Percentiles rank a stretch among this genome's conserved stretches.
Conservation (phyloP, 2,113 vertebrate species). For the Mus pahari region DNA sequence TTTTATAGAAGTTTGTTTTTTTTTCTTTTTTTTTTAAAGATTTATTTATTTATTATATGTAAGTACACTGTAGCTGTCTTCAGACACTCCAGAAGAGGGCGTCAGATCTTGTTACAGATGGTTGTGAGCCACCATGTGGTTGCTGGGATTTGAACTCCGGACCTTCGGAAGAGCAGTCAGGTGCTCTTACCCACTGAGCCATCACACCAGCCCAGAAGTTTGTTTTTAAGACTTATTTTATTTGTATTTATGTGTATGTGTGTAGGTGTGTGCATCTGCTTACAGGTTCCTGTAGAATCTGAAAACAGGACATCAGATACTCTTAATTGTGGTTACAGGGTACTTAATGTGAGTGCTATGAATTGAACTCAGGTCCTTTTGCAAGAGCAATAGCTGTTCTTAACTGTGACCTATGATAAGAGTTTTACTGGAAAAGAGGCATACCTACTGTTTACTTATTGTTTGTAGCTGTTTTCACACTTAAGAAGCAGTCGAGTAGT, state of each 20-base stretch:
- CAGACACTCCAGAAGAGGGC: too few relatives aligned
- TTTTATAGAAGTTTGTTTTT: constrained; percentile 14
- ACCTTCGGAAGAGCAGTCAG: too few relatives aligned
- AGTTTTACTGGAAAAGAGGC: neutral
- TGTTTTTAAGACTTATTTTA: neutral
- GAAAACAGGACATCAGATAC: neutral
- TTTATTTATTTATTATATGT: too few relatives aligned
- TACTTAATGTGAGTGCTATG: neutral
- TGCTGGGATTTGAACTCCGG: too few relatives aligned
- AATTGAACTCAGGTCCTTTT: neutral
- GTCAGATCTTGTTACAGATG: too few relatives aligned
- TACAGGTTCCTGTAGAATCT: neutral
- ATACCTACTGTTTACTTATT: neutral
- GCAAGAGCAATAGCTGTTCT: neutral
- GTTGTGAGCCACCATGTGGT: too few relatives aligned
- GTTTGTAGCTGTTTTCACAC: neutral
- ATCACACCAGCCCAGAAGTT: too few relatives aligned
- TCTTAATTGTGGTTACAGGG: neutral
- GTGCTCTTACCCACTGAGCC: too few relatives aligned
- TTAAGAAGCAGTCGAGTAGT: neutral
- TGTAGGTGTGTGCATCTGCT: neutral
- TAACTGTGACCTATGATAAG: neutral
- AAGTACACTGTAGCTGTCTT: too few relatives aligned
- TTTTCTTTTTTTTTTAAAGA: too few relatives aligned
- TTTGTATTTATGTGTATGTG: neutral